phyloP scores from a whole-genome alignment of 1,140 invertebrate genomes.

The Brachionus manjavacas region DNA sequence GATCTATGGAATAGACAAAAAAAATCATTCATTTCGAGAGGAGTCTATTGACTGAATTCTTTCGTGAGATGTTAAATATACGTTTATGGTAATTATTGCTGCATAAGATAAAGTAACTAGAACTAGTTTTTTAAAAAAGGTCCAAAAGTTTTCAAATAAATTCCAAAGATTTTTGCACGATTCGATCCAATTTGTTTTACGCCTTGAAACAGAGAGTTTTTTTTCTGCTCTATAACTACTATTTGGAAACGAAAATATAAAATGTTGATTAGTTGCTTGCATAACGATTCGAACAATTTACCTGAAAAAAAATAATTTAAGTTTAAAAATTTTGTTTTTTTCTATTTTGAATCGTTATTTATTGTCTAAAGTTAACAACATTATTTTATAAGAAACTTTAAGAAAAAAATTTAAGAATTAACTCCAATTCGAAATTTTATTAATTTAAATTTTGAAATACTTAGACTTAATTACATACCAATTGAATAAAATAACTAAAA shows the following conservation, averaged over 20 bases:
- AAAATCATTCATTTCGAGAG: background rate
- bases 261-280: background rate
- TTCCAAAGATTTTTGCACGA: slow-evolving; percentile 15
- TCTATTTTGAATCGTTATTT: background rate
- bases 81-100: slow-evolving; percentile 4
- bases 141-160: slow-evolving; percentile 30
- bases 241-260: background rate
- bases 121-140: background rate
- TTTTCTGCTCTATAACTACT: background rate
- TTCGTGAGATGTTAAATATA: background rate
- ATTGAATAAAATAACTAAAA: background rate
- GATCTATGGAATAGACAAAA: no score
- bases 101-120: background rate
- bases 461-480: background rate
- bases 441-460: background rate
- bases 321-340: background rate
- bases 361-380: background rate
- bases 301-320: background rate
- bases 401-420: background rate
- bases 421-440: background rate
- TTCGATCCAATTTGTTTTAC: background rate
- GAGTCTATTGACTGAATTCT: background rate
- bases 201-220: background rate
- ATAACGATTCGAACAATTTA: background rate
- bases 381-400: background rate